Conservation (phyloP, 2,888 invertebrate species). For the Drosophila neotestacea region DNA sequence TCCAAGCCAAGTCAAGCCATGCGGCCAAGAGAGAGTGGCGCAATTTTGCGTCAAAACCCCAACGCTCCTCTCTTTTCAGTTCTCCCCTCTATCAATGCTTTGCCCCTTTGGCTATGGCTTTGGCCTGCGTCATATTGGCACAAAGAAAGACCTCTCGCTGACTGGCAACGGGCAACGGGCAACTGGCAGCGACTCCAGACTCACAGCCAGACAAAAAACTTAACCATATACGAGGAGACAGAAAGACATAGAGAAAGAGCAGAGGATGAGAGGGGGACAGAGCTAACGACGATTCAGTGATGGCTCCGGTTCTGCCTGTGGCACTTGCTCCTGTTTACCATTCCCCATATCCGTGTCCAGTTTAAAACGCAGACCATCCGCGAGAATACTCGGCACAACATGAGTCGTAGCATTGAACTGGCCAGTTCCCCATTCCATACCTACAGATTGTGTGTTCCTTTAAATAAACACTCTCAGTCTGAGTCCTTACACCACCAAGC, state of each 20-base stretch:
- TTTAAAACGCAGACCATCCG: constrained; percentile 61
- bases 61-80: neutral
- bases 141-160: constrained; percentile 72
- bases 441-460: constrained; percentile 48
- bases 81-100: neutral
- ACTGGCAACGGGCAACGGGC: constrained; percentile 52
- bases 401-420: constrained; percentile 30
- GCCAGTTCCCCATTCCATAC: constrained; percentile 37
- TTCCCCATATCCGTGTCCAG: constrained; percentile 69
- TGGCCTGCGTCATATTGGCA: constrained; percentile 53
- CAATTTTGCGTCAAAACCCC: constrained; percentile 63
- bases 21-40: constrained; percentile 49
- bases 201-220: constrained; percentile 64
- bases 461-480: constrained; percentile 62
- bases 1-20: constrained; percentile 45
- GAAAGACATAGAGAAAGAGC: neutral
- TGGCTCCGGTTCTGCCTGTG: constrained; percentile 43
- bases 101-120: constrained; percentile 19
- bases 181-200: constrained; percentile 46
- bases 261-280: constrained; percentile 21
- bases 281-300: constrained; percentile 38
- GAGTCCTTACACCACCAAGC: constrained; percentile 51
- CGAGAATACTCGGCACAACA: constrained; percentile 29
- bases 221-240: constrained; percentile 38
- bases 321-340: constrained; percentile 59